Evolutionary conservation across 2,888 invertebrate species (phyloP), one percentile per base, ranked within the genome.

Genomic region (Sarcophaga subvicina): DNA sequence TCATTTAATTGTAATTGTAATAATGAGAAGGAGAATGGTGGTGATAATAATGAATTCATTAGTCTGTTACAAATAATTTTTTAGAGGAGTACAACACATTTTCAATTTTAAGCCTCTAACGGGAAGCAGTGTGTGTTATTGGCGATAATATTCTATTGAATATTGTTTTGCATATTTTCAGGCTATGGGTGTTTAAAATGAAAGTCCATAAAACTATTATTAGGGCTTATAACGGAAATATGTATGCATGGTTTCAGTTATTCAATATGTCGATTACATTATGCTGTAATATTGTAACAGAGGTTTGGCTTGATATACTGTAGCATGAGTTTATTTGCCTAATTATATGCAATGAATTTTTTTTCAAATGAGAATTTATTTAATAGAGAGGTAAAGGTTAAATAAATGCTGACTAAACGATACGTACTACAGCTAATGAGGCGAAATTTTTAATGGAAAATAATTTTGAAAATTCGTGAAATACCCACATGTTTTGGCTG

Each of bases 311-410:
- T 54, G 5, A 54, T 14, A 54, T 54, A 14, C 17, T 17, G 5
- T 17, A 54, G 1, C 54, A n/a, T 25, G 12, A 25, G 47, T 49
- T 75, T 22, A 75, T n/a, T 17, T n/a, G 64, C 64, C 75, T 64
- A 49, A 75, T 63, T 64, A 25, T 49, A 71, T 71, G 71, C 71
- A 22, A 71, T n/a, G 8, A 54, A 25, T n/a, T 49, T 54, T 22
- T 22, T 49, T 37, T 10, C 10, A 37, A 54, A 54, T 54, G 54
- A 14, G 5, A 54, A 54, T 54, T 54, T 54, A 54, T 54, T 54
- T 54, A 0, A 17, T 17, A 4, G 12, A 14, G 17, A 17, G 54
- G 2, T 17, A 54, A 17, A 54, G 5, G 54, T 17, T 54, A 17
- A 54, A 11, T 54, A 54, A 54, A 11, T 49, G 14, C 49, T 49